phyloP scores from a whole-genome alignment of 2,888 invertebrate species.

The Brachypalpus laphriformis region DNA sequence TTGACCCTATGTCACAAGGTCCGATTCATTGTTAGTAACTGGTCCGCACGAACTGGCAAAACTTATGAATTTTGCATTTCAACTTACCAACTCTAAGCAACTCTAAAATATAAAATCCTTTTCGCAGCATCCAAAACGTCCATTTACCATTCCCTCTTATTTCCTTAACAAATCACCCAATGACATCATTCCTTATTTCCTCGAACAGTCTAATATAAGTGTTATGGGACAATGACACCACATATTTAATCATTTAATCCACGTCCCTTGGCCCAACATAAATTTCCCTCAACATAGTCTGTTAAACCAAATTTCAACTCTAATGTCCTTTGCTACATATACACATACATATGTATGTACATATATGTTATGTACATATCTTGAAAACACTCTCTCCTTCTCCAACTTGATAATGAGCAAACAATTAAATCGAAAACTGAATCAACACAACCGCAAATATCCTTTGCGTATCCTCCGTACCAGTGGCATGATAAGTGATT shows the following conservation, averaged over 20 bases:
- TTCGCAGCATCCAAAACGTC: no score
- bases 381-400: neutral
- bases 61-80: no score
- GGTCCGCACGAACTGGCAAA: no score
- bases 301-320: neutral
- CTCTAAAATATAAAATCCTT: no score
- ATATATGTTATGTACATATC: no score
- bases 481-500: conserved; percentile 51
- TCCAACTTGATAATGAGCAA: conserved; percentile 54
- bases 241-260: conserved; percentile 13
- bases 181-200: conserved; percentile 21
- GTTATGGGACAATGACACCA: conserved; percentile 21
- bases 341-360: neutral
- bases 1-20: no score
- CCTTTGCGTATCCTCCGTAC: conserved; percentile 10
- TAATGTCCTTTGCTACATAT: neutral
- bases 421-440: conserved; percentile 68
- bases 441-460: conserved; percentile 57
- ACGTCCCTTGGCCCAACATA: neutral
- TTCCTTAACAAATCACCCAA: neutral
- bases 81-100: no score
- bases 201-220: neutral
- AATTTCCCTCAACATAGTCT: no score
- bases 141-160: neutral
- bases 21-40: no score